Evolutionary conservation across 1,140 invertebrate species (phyloP).

Genomic region (Metopolophium dirhodum): DNA sequence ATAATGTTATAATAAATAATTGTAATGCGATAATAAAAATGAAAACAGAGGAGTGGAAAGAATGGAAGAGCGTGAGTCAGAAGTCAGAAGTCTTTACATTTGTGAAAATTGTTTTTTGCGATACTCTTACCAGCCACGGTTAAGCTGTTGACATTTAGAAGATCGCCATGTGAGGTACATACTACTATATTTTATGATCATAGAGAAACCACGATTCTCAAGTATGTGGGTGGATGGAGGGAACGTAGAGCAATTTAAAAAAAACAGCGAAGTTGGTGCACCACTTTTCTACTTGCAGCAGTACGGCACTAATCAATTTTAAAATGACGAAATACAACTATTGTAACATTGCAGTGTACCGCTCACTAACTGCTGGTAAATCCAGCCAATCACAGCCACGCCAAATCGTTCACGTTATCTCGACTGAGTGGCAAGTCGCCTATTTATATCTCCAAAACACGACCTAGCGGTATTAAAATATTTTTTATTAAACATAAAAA

Average conservation of each 20-base stretch:
- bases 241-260: not conserved
- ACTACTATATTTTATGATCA: too few species aligned
- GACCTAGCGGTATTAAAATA: not conserved
- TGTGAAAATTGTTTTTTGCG: too few species aligned
- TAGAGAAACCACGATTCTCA: not conserved
- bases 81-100: not conserved
- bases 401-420: too few species aligned
- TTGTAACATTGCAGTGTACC: too few species aligned
- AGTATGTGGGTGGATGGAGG: not conserved
- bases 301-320: not conserved
- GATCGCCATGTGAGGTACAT: too few species aligned
- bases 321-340: not conserved
- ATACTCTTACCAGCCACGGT: too few species aligned
- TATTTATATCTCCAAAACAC: not conserved
- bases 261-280: not conserved
- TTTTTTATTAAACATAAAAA: too few species aligned
- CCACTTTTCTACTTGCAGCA: not conserved
- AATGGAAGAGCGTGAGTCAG: not conserved
- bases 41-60: not conserved
- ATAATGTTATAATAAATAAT: not conserved
- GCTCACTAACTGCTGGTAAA: too few species aligned
- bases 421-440: not conserved
- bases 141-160: too few species aligned
- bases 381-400: too few species aligned
- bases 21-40: not conserved